These are phyloP conservation scores for Phycodurus eques DNA, from an alignment of 2,113 vertebrate genomes.

Conservation along the genomic window DNA sequence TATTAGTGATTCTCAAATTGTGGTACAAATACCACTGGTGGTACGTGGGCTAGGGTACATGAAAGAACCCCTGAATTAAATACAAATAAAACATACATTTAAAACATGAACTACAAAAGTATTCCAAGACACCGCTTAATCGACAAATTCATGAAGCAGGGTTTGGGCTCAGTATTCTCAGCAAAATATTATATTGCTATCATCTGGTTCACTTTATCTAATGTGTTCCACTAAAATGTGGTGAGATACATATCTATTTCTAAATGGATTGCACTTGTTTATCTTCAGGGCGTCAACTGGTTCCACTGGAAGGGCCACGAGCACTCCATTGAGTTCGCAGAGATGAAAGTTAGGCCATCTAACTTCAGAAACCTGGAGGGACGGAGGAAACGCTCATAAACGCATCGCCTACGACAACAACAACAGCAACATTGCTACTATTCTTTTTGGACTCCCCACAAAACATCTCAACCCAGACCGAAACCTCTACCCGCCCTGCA, in stretches of 20 bases:
- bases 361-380: slow-evolving; percentile 95
- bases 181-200: background rate
- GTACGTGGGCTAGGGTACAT: too few species aligned
- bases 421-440: slow-evolving; percentile 41
- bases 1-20: too few species aligned
- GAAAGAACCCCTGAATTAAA: too few species aligned
- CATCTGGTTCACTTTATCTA: background rate
- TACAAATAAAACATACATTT: too few species aligned
- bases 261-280: background rate
- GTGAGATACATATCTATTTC: background rate
- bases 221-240: background rate
- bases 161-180: background rate
- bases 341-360: slow-evolving; percentile 95
- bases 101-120: too few species aligned
- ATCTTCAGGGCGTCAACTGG: slow-evolving; percentile 91
- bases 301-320: slow-evolving; percentile 99
- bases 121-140: too few species aligned
- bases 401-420: background rate
- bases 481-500: slow-evolving; percentile 45
- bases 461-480: slow-evolving; percentile 23
- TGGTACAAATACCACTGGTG: too few species aligned
- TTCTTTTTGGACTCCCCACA: slow-evolving; percentile 35
- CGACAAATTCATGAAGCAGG: background rate
- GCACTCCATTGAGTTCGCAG: slow-evolving; percentile 91
- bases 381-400: slow-evolving; percentile 88